phyloP scores from a whole-genome alignment of 2,888 invertebrate genomes.

The Leptopterna dolabrata region DNA sequence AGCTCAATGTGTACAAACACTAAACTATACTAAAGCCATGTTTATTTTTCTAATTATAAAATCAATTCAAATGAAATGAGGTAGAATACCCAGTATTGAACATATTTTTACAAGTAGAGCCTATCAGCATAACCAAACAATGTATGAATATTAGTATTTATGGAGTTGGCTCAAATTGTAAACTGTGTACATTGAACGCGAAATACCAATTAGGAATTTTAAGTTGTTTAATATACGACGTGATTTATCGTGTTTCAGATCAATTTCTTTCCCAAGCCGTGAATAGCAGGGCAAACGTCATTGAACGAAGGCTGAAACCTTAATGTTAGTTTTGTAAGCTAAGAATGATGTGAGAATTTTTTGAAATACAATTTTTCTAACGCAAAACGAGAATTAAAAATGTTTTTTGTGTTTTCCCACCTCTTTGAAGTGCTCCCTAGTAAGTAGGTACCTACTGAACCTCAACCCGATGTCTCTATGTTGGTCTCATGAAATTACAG shows the following conservation, averaged over 20 bases:
- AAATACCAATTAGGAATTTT: not conserved
- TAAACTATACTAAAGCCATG: not conserved
- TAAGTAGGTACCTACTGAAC: not conserved
- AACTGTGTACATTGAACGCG: no score
- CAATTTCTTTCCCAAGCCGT: slow-evolving; percentile 62
- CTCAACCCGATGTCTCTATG: not conserved
- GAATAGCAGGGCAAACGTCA: slow-evolving; percentile 51
- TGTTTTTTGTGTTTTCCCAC: slow-evolving; percentile 23
- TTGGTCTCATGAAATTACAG: not conserved
- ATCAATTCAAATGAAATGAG: not conserved
- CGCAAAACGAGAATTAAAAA: slow-evolving; percentile 4
- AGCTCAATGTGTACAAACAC: not conserved
- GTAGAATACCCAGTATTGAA: no score
- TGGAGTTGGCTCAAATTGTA: no score
- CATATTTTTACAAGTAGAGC: no score
- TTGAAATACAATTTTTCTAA: slow-evolving; percentile 51
- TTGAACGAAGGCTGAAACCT: slow-evolving; percentile 52
- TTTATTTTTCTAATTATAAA: not conserved
- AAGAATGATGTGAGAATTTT: slow-evolving; percentile 32
- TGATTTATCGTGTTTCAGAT: slow-evolving; percentile 59
- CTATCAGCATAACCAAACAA: no score
- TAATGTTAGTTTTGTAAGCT: slow-evolving; percentile 44
- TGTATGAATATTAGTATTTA: no score
- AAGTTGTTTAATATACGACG: slow-evolving; percentile 30
- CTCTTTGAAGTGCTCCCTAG: not conserved